Percentiles rank a stretch among this genome's conserved stretches.
Evolutionary conservation across 2,888 invertebrate genomes (phyloP).

Genomic region (Dexiosoma caninum): DNA sequence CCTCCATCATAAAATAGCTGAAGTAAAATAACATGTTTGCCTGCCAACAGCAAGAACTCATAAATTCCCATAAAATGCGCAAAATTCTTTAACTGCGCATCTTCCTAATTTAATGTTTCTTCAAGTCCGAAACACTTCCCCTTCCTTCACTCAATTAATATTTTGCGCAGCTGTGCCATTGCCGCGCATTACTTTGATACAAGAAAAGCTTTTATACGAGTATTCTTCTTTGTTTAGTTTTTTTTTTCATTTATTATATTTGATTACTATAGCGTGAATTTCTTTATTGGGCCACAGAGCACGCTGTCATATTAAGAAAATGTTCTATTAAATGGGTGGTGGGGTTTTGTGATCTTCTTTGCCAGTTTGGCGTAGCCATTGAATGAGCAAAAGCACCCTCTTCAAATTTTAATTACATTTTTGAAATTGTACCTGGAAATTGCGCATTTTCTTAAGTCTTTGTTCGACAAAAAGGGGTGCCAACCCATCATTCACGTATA

Average conservation of each 20-base stretch:
- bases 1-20: background rate
- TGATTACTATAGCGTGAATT: slow-evolving; percentile 6
- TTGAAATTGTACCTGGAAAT: slow-evolving; percentile 6
- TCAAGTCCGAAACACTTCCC: background rate
- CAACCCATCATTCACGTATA: background rate
- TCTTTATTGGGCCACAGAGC: slow-evolving; percentile 21
- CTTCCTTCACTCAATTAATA: background rate
- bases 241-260: slow-evolving; percentile 17
- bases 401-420: slow-evolving; percentile 25
- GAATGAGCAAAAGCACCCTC: slow-evolving; percentile 37
- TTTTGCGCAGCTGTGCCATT: slow-evolving; percentile 48
- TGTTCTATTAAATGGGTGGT: slow-evolving; percentile 42
- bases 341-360: slow-evolving; percentile 41
- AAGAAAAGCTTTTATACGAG: slow-evolving; percentile 50
- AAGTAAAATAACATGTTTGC: background rate
- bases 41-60: slow-evolving; percentile 32
- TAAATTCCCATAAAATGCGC: slow-evolving; percentile 21
- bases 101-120: background rate
- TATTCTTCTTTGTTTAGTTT: background rate
- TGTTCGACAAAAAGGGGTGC: slow-evolving; percentile 14
- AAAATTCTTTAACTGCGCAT: slow-evolving; percentile 61
- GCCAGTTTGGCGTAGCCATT: background rate
- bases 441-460: slow-evolving; percentile 54
- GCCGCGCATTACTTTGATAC: background rate
- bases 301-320: background rate